phyloP scores from a whole-genome alignment of 2,797 vertebrate species.

The Gallinago solitaria region DNA sequence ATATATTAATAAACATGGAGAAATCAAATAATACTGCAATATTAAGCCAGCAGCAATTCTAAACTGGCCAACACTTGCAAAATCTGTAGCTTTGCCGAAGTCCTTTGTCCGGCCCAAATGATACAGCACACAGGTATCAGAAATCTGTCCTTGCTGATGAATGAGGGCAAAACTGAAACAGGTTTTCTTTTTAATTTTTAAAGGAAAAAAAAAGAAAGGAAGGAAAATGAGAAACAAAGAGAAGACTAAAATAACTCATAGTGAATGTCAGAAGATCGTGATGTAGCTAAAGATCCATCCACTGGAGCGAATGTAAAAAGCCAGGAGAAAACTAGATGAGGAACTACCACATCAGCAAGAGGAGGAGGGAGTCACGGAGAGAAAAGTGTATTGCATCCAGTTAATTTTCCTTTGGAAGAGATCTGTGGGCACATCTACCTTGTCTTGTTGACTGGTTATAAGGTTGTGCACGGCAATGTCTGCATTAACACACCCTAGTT shows the following conservation, averaged over 20 bases:
- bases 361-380: background rate
- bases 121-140: background rate
- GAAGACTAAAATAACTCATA: background rate
- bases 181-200: background rate
- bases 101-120: background rate
- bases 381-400: background rate
- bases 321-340: background rate
- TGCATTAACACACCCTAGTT: background rate
- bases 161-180: background rate
- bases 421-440: background rate
- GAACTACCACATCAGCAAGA: background rate
- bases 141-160: background rate
- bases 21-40: background rate
- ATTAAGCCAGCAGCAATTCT: background rate
- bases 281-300: background rate
- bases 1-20: background rate
- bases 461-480: background rate
- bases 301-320: background rate
- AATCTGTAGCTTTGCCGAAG: background rate
- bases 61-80: background rate
- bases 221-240: background rate
- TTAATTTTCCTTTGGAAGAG: background rate
- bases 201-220: too few species aligned
- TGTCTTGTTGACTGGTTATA: background rate
- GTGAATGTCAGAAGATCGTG: accelerated